Evolutionary conservation across 2,113 vertebrate genomes (phyloP), one percentile per base, ranked within the genome.

Genomic region (Cryptomyrus ogoouensis): DNA sequence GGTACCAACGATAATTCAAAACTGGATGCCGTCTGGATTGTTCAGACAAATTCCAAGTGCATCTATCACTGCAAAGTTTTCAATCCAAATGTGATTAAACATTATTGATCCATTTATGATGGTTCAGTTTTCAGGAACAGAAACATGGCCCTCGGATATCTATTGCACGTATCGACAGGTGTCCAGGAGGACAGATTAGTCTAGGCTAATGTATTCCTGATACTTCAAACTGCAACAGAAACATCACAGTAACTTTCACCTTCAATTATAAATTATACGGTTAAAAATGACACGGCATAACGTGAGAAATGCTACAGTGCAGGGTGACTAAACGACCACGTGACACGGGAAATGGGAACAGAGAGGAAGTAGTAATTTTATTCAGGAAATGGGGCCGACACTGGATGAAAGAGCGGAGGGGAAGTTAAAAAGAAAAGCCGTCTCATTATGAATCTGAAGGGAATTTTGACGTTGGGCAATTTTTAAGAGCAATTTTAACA

Each of bases 61-160:
- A 77, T 70, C 84, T 42, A 70, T 87, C 53, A 70, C 46, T 35
- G 89, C 21, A 9, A 56, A 21, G 31, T 53, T 89, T 84, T 89
- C 53, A 84, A 44, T 89, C 39, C 46, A 50, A 89, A 83, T 15
- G n/a, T 53, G 80, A 83, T 58, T 85, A 89, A 89, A 42, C 39
- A 83, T 39, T 89, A 89, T 83, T 35, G 89, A 85, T 84, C n/a
- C 53, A 39, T 52, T 21, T 58, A 89, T 89, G 31, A 85, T 89
- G 80, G 74, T 49, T 62, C 50, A 84, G 80, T 83, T 44, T 70
- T 90, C 83, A 58, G 39, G 5, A 42, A 47, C 56, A 27, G 83
- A 90, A 17, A 70, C n/a, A 85, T 13, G 9, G 56, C 6, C 56
- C 44, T 35, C 1, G 24, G 5, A 53, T 50, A 90, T 70, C n/a